Evolutionary conservation across 2,113 vertebrate species (phyloP).

Genomic region (Oryzias celebensis): DNA sequence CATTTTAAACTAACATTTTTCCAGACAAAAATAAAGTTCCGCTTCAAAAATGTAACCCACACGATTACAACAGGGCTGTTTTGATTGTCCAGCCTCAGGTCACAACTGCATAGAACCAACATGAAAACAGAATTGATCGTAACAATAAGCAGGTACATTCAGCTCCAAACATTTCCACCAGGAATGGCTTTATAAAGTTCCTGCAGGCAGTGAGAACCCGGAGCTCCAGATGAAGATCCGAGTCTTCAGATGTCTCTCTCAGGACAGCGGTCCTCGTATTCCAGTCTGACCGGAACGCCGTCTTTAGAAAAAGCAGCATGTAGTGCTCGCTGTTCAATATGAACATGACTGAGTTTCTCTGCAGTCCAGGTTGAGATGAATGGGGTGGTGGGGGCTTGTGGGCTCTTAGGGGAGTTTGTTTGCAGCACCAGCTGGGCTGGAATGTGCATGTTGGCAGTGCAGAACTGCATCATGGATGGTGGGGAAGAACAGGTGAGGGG

Average conservation of each 20-base stretch:
- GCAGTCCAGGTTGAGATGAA: background rate
- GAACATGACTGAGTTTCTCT: background rate
- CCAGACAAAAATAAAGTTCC: background rate
- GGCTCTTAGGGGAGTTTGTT: background rate
- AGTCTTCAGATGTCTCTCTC: no score
- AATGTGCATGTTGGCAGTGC: conserved; percentile 67
- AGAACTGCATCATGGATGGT: conserved; percentile 90
- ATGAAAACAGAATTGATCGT: background rate
- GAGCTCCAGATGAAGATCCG: no score
- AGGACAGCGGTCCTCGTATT: no score
- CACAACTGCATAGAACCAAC: no score
- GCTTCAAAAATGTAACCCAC: no score
- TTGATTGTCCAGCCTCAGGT: no score
- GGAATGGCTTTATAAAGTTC: background rate
- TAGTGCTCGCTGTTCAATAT: no score
- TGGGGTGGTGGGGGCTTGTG: background rate
- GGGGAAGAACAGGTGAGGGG: conserved; percentile 82
- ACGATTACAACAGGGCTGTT: no score
- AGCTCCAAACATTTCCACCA: no score
- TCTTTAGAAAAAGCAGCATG: no score
- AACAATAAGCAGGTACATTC: background rate
- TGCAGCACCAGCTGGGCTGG: background rate
- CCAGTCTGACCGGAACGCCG: no score
- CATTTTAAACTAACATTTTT: background rate
- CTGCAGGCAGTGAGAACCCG: background rate